Evolutionary conservation across 1,140 invertebrate species (phyloP), one percentile per base, ranked within the genome.

Genomic region (Thereuonema tuberculata): DNA sequence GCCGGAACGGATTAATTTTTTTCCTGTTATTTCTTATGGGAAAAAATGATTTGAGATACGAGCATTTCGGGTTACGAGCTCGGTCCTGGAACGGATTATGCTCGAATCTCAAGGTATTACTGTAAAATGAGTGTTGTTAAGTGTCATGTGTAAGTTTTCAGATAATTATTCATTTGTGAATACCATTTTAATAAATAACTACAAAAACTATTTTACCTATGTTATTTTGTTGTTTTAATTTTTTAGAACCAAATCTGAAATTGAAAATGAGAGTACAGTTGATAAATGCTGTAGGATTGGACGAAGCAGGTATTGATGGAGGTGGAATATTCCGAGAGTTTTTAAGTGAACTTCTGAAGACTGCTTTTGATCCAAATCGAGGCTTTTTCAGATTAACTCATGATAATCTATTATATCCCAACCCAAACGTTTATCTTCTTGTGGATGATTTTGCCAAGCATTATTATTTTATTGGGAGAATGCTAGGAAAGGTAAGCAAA

Each of bases 281-380:
- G 58, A 82, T 94, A 24, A 97, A 95, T 68, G 82, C 83, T 25
- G 85, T 86, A 14, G 94, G 93, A 0, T 72, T 91, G 9, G 87
- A 94, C 66, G 95, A 98, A 72, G 91, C 90, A 1, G 95, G 95
- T 0, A 89, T 98, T 3, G 95, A 98, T 74, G 94, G 94, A 17
- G 93, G 91, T 15, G 82, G 96, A 1, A 86, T 98, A 64, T 80
- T 80, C 62, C 77, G 94, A 46, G 94, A 98, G 72, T 95, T 94
- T 71, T 74, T 93, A 0, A 87, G 85, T 1, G 90, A 94, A 71
- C 75, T 98, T 2, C 74, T 98, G 3, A 94, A 93, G 73, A 94
- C 93, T 0, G 88, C 89, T 0, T 98, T 98, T 72, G 93, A 99
- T 77, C 94, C 95, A 0, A 98, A 97, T 71, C 78, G 93, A 46